phyloP scores from a whole-genome alignment of 64 coral and sea anemone genomes.

The Montipora sp. region DNA sequence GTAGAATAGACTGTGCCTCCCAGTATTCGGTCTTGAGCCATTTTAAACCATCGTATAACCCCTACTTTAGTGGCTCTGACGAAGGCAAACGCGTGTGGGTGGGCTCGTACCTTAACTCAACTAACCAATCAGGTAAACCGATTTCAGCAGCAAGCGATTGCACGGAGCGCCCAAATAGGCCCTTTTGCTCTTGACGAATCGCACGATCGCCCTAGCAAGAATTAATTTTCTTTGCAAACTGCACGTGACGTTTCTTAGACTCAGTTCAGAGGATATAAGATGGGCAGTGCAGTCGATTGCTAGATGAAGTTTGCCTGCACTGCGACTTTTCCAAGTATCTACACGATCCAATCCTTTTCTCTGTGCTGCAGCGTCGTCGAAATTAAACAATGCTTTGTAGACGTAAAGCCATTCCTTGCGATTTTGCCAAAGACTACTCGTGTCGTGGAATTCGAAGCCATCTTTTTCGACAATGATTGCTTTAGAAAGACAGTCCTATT shows the following conservation, averaged over 20 bases:
- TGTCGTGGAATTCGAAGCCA: no score
- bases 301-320: conserved; percentile 82
- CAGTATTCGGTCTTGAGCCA: conserved; percentile 88
- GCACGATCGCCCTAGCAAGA: conserved; percentile 87
- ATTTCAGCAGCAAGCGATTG: conserved; percentile 97
- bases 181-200: conserved; percentile 94
- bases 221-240: conserved; percentile 42
- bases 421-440: conserved; percentile 39
- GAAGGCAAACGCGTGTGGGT: conserved; percentile 87
- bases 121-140: conserved; percentile 94
- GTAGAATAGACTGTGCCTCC: conserved; percentile 82
- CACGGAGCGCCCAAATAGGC: conserved; percentile 88
- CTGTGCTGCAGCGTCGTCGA: conserved; percentile 69
- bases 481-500: no score
- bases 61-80: conserved; percentile 62
- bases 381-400: conserved; percentile 83
- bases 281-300: conserved; percentile 85
- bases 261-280: conserved; percentile 68
- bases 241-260: neutral
- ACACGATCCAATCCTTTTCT: conserved; percentile 79
- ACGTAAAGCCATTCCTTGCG: conserved; percentile 90
- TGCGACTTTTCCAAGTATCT: conserved; percentile 88
- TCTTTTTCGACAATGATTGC: no score
- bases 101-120: conserved; percentile 93
- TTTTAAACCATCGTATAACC: conserved; percentile 58